phyloP scores from a whole-genome alignment of 2,113 vertebrate genomes.

The Oreochromis niloticus region DNA sequence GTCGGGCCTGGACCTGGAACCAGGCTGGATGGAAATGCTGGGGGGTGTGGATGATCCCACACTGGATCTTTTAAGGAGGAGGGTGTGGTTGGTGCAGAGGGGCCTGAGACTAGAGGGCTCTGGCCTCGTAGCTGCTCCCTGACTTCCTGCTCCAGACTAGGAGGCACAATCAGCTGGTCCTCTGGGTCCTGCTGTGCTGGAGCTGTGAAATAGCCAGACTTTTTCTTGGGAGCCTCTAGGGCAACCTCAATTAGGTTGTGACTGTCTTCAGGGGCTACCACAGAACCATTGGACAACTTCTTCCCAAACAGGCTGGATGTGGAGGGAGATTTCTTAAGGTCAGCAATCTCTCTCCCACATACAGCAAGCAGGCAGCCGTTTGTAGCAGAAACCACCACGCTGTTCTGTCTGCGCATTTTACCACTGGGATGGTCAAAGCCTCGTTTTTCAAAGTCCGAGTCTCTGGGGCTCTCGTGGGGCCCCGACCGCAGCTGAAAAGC shows the following conservation, averaged over 20 bases:
- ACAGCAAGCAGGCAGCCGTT: slow-evolving; percentile 76
- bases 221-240: slow-evolving; percentile 91
- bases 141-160: slow-evolving; percentile 89
- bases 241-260: slow-evolving; percentile 95
- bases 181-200: slow-evolving; percentile 92
- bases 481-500: slow-evolving; percentile 75
- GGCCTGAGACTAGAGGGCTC: slow-evolving; percentile 55
- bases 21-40: slow-evolving; percentile 52
- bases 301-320: slow-evolving; percentile 88
- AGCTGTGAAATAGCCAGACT: slow-evolving; percentile 93
- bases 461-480: slow-evolving; percentile 48
- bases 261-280: slow-evolving; percentile 90
- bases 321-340: slow-evolving; percentile 89
- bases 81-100: slow-evolving; percentile 49
- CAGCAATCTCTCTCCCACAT: slow-evolving; percentile 79
- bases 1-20: slow-evolving; percentile 39
- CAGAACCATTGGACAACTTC: slow-evolving; percentile 92
- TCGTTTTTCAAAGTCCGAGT: slow-evolving; percentile 51
- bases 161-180: slow-evolving; percentile 90
- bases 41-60: slow-evolving; percentile 71
- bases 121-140: slow-evolving; percentile 84
- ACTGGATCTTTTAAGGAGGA: slow-evolving; percentile 60
- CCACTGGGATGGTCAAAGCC: slow-evolving; percentile 66
- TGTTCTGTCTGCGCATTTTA: slow-evolving; percentile 83
- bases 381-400: slow-evolving; percentile 80